These are phyloP conservation scores for Meliscaeva auricollis DNA, from an alignment of 2,888 invertebrate genomes.

Conservation along the genomic window DNA sequence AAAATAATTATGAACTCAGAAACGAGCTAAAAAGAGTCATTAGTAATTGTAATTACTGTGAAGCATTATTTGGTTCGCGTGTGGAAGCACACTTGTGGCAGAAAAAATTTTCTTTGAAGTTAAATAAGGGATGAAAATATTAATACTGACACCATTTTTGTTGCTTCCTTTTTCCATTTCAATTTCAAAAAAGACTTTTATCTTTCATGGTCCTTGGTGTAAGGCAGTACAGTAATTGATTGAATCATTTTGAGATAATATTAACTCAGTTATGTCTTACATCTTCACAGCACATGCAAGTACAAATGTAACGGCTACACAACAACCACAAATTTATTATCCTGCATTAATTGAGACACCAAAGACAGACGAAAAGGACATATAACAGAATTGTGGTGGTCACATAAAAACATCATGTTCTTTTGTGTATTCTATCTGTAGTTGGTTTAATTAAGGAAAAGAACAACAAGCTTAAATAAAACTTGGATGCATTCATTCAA, in stretches of 20 bases:
- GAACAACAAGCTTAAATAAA: not conserved
- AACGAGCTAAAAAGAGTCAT: no score
- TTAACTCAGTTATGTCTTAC: not conserved
- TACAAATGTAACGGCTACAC: not conserved
- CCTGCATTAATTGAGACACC: not conserved
- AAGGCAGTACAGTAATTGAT: conserved; percentile 1
- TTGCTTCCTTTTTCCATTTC: no score
- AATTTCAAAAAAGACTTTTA: not conserved
- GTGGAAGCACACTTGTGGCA: no score
- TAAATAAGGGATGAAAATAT: no score
- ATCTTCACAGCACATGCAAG: not conserved
- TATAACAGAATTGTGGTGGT: not conserved
- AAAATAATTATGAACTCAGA: no score
- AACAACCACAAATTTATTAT: conserved; percentile 18
- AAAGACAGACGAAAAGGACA: not conserved
- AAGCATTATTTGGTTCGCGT: no score
- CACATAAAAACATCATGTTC: conserved; percentile 21
- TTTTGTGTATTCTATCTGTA: conserved; percentile 1
- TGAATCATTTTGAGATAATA: conserved; percentile 2
- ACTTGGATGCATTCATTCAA: conserved; percentile 1
- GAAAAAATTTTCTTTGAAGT: no score
- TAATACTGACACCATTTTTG: no score
- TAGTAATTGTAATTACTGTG: no score
- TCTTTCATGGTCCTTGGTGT: not conserved
- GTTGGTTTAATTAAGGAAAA: conserved; percentile 18